Base-by-base conservation (phyloP, 2,888 invertebrate genomes). In the Drosophila cognata region DNA sequence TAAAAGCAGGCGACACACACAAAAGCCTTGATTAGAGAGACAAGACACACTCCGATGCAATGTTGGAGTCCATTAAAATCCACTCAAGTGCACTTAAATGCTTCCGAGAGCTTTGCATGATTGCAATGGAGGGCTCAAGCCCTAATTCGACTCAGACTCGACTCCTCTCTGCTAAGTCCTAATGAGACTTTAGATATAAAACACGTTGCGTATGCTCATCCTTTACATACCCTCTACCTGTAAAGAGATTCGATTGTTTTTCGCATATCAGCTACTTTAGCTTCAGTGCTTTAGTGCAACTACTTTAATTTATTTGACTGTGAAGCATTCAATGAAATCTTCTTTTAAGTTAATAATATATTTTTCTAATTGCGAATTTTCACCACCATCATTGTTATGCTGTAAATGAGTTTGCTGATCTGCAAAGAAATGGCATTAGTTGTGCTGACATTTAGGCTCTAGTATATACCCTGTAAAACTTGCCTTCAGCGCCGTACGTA, bases 21-120 rank as follows among this genome's bases (percentile, higher is more conserved):
- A 78, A 87, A 80, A 71, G 88, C 71, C 83, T 77, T 88, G 87
- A 89, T 87, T 87, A 85, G 86, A 79, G 83, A 59, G 74, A 73
- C 88, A 85, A 78, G 81, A 74, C 65, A 81, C 65, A 59, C 63
- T 52, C 67, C 53, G 63, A 65, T 75, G 36, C 61, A 63, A 70
- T 73, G 68, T 73, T 58, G 82, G 60, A 79, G 88, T 90, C 90
- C 87, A 87, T 87, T 87, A 87, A 89, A 89, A 87, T 87, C 81
- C 86, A 88, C 90, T 87, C 86, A 87, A 87, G 88, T 87, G 90
- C 83, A 88, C 88, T 88, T 87, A 87, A 89, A 90, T 70, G 86
- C 77, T 90, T 89, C 90, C 90, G 87, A 90, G 90, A 83, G 74
- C 81, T 85, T 76, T 33, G 66, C 59, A 72, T 72, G 29, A 61